These are phyloP conservation scores for Amphiprion ocellaris DNA, from an alignment of 2,113 vertebrate species.

Conservation along the genomic window DNA sequence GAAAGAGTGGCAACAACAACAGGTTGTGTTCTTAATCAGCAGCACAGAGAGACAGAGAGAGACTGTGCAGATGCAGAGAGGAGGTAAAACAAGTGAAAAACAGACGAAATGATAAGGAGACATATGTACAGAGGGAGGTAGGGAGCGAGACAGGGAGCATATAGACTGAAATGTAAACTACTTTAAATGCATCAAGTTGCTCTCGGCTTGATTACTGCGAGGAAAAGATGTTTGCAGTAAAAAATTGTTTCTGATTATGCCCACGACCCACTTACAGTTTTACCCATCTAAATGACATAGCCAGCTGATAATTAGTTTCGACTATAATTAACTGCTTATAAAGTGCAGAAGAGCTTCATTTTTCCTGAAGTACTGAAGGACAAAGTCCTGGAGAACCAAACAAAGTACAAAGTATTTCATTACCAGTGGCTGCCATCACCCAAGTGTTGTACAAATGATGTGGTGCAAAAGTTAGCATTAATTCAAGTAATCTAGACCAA, in stretches of 20 bases:
- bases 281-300: slow-evolving; percentile 42
- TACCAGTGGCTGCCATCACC: not conserved
- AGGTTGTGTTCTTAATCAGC: slow-evolving; percentile 81
- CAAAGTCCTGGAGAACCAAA: slow-evolving; percentile 17
- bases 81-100: slow-evolving; percentile 47
- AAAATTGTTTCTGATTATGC: slow-evolving; percentile 68
- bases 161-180: slow-evolving; percentile 63
- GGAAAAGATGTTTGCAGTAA: slow-evolving; percentile 60
- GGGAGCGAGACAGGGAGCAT: slow-evolving; percentile 30
- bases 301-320: slow-evolving; percentile 61
- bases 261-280: slow-evolving; percentile 38
- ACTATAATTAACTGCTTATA: slow-evolving; percentile 63
- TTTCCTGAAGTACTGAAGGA: slow-evolving; percentile 22
- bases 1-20: slow-evolving; percentile 79
- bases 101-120: slow-evolving; percentile 26
- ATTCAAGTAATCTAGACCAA: not conserved
- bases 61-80: slow-evolving; percentile 16
- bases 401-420: slow-evolving; percentile 4
- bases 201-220: slow-evolving; percentile 74
- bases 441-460: not conserved
- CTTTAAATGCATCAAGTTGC: slow-evolving; percentile 68
- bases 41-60: slow-evolving; percentile 41
- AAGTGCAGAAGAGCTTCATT: slow-evolving; percentile 53
- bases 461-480: not conserved
- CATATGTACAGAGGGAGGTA: slow-evolving; percentile 19